Evolutionary conservation across 2,888 invertebrate genomes (phyloP).

Genomic region (Entomobrya multifasciata): DNA sequence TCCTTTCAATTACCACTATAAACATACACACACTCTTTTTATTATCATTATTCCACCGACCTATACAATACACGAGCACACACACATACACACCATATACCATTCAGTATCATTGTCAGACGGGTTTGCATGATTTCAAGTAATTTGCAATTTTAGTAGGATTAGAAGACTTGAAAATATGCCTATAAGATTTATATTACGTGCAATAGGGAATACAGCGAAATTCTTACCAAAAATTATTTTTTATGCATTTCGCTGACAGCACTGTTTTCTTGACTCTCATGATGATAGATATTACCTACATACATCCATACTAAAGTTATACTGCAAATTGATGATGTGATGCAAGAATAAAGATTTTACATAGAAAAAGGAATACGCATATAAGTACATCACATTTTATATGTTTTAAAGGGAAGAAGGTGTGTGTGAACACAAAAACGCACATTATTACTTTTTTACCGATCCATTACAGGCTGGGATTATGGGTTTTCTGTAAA

Average conservation of each 20-base stretch:
- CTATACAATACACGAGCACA: not conserved
- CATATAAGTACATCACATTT: too few relatives aligned
- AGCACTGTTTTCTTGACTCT: too few relatives aligned
- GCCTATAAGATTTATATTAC: not conserved
- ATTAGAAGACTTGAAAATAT: slow-evolving; percentile 1
- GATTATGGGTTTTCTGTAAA: slow-evolving; percentile 67
- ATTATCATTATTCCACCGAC: not conserved
- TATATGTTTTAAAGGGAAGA: not conserved
- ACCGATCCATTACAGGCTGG: slow-evolving; percentile 15
- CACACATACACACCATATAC: not conserved
- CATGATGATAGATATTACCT: too few relatives aligned
- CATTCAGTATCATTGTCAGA: not conserved
- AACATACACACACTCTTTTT: not conserved
- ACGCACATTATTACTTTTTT: slow-evolving; percentile 29
- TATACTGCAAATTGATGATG: too few relatives aligned
- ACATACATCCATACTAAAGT: too few relatives aligned
- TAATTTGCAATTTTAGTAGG: slow-evolving; percentile 57
- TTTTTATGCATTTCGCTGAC: too few relatives aligned
- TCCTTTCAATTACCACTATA: slow-evolving; percentile 52
- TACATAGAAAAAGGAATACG: too few relatives aligned
- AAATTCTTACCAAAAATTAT: too few relatives aligned
- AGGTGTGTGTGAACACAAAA: slow-evolving; percentile 33
- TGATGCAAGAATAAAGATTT: too few relatives aligned
- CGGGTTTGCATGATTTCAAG: slow-evolving; percentile 51
- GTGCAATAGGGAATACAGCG: too few relatives aligned